Conservation (phyloP, 2,797 vertebrate species). For the Chanos chanos region DNA sequence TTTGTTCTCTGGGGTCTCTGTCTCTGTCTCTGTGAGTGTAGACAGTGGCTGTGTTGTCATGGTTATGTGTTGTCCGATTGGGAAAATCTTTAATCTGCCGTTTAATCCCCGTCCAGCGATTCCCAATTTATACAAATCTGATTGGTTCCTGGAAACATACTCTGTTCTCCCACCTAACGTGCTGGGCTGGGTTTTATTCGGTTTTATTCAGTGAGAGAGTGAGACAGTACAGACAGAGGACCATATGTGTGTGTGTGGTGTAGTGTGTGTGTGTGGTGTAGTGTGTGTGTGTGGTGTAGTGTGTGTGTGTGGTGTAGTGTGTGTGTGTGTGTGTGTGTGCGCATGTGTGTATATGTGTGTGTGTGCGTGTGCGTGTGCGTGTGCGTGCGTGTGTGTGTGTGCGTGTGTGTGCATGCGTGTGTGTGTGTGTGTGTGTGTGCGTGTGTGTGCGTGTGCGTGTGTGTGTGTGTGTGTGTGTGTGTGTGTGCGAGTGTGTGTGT, state of each 20-base stretch:
- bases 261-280: background rate
- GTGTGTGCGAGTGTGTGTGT: constrained; percentile 27
- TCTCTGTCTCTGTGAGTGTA: no score
- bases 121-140: constrained; percentile 6
- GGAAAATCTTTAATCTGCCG: constrained; percentile 35
- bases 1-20: no score
- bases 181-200: background rate
- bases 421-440: no score
- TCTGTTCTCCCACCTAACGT: constrained; percentile 4
- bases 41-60: no score
- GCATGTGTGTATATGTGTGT: constrained; percentile 36
- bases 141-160: constrained; percentile 28
- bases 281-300: background rate
- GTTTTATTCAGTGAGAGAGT: background rate
- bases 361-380: constrained; percentile 25
- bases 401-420: constrained; percentile 3
- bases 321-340: background rate
- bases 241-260: background rate
- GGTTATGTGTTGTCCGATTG: constrained; percentile 50
- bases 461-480: constrained; percentile 35
- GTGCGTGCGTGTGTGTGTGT: constrained; percentile 20
- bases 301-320: background rate
- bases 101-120: constrained; percentile 27
- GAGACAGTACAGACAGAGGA: background rate
- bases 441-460: no score